These are phyloP conservation scores for Tragopan temminckii DNA, from an alignment of 2,797 vertebrate genomes.

Conservation along the genomic window DNA sequence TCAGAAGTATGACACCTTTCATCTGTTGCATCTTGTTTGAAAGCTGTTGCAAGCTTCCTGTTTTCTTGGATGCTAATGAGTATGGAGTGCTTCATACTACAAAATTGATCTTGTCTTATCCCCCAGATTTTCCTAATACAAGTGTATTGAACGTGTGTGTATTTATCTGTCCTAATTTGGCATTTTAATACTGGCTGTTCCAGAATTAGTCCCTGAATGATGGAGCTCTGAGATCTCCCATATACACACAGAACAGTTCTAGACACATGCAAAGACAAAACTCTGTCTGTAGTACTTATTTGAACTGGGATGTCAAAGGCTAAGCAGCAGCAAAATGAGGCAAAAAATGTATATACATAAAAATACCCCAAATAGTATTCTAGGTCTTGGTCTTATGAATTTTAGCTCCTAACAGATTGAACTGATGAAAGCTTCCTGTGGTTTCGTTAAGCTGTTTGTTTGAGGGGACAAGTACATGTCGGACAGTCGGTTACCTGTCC, in stretches of 20 bases:
- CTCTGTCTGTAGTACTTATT: not conserved
- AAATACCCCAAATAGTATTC: not conserved
- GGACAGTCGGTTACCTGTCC: too few relatives aligned
- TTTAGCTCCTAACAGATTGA: not conserved
- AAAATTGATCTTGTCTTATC: not conserved
- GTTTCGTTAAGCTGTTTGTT: not conserved
- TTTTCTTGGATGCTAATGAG: not conserved
- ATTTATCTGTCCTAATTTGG: not conserved
- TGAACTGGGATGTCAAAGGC: not conserved
- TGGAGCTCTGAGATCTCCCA: not conserved
- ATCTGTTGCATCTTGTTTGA: not conserved
- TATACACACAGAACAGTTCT: not conserved
- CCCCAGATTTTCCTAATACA: not conserved
- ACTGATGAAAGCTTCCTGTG: not conserved
- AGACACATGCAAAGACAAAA: not conserved
- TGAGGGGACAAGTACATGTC: not conserved
- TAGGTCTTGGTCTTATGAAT: not conserved
- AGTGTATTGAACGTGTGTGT: rapidly evolving
- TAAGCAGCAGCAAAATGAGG: not conserved
- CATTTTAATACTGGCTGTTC: not conserved
- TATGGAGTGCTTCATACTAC: not conserved
- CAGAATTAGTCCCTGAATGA: not conserved
- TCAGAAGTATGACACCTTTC: not conserved
- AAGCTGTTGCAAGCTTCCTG: not conserved
- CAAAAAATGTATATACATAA: not conserved